These are phyloP conservation scores for Ganaspis sp. DNA, from an alignment of 1,140 invertebrate species.

Conservation along the genomic window DNA sequence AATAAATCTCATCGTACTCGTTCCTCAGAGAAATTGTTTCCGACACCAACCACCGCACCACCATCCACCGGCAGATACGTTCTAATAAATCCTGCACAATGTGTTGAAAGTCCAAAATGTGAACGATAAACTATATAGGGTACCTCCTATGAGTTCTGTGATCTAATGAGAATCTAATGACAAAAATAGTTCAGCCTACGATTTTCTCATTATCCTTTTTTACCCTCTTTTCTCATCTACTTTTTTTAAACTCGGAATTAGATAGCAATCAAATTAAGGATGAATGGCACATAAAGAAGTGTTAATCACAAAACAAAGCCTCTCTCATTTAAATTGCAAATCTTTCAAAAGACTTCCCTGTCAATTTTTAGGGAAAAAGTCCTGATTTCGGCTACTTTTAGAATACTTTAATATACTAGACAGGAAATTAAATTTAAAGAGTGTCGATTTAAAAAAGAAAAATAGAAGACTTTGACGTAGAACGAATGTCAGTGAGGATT, in stretches of 20 bases:
- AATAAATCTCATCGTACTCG: constrained; percentile 13
- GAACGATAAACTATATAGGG: neutral
- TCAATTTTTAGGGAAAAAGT: too few relatives aligned
- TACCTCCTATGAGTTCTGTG: neutral
- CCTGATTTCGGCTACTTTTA: too few relatives aligned
- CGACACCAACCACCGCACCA: constrained; percentile 16
- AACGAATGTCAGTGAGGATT: too few relatives aligned
- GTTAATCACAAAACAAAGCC: too few relatives aligned
- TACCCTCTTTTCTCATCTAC: neutral
- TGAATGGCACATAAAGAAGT: too few relatives aligned
- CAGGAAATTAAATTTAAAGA: too few relatives aligned
- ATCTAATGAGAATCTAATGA: neutral
- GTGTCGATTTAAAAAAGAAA: too few relatives aligned
- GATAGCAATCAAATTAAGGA: too few relatives aligned
- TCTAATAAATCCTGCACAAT: constrained; percentile 20
- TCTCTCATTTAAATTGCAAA: too few relatives aligned
- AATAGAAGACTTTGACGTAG: too few relatives aligned
- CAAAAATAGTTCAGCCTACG: neutral
- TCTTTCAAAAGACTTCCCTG: too few relatives aligned
- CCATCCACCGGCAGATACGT: neutral
- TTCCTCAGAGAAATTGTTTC: constrained; percentile 2
- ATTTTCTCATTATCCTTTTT: neutral
- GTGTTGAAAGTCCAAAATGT: constrained; percentile 3
- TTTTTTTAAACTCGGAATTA: neutral
- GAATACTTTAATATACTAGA: too few relatives aligned